phyloP scores from a whole-genome alignment of 2,888 invertebrate genomes.

The Loripinus fragilis region DNA sequence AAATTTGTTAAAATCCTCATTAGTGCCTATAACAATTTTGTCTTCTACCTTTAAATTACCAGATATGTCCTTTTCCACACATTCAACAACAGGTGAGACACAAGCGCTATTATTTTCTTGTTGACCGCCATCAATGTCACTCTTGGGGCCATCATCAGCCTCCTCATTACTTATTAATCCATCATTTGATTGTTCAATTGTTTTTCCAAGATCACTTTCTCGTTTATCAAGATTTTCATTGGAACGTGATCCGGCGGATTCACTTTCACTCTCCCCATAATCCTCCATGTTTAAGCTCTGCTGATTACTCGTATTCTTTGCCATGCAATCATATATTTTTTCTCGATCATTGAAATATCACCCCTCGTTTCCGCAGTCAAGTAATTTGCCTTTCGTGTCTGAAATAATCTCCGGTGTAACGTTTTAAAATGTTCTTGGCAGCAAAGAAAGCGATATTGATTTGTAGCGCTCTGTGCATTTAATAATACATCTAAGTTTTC shows the following conservation, averaged over 20 bases:
- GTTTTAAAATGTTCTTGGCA: constrained; percentile 14
- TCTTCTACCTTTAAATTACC: neutral
- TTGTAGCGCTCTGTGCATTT: constrained; percentile 42
- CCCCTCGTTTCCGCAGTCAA: constrained; percentile 13
- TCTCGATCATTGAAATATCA: constrained; percentile 6
- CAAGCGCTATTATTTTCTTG: neutral
- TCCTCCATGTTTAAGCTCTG: constrained; percentile 10
- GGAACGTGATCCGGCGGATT: neutral
- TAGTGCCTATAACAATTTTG: neutral
- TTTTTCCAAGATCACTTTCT: neutral
- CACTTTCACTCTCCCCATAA: neutral
- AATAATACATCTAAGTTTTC: constrained; percentile 65
- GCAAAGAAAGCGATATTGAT: constrained; percentile 20
- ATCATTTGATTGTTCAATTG: neutral
- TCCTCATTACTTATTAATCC: neutral
- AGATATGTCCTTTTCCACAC: neutral
- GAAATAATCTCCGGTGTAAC: constrained; percentile 16
- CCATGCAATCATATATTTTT: constrained; percentile 10
- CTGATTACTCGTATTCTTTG: neutral
- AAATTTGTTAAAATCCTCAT: neutral
- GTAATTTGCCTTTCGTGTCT: constrained; percentile 18
- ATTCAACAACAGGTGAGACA: neutral
- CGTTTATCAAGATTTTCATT: neutral
- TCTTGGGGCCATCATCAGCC: neutral
- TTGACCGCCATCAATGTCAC: neutral